Base-by-base conservation (phyloP, 2,797 vertebrate species). In the Setipinna tenuifilis region DNA sequence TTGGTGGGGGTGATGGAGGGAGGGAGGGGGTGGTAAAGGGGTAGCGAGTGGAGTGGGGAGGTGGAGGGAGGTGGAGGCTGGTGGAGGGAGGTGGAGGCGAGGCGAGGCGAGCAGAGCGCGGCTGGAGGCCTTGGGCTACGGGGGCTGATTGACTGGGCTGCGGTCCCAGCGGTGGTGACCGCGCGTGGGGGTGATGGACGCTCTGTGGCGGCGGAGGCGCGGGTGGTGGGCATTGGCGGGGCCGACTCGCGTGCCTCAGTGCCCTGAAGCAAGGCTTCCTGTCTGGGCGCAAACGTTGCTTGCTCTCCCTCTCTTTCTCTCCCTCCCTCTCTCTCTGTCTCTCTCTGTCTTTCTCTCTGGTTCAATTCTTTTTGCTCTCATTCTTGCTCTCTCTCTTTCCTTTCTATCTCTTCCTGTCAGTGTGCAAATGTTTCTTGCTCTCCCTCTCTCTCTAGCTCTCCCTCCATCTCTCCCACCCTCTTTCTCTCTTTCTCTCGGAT, bases 71-170 rank as follows among this genome's bases (percentile, higher is more conserved):
- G 19, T 2, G 16, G 9, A 17, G 71, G 71, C 2, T 9, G 41
- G 50, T 31, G 78, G 9, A 31, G 68, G 61, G 50, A 14, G 9
- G 50, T 2, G 2, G 7, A 54, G 50, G 50, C 7, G 7, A 54
- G 50, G 2, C 3, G 50, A 54, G 50, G 2, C 3, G 65, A 71
- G 65, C 44, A 83, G 46, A 85, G 83, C 23, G 9, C 82, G 85
- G 83, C 81, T n/a, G 54, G 87, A 86, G 88, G 88, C 90, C 89
- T 83, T 83, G 68, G 88, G 90, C 88, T 87, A 86, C 89, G 80
- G 11, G 11, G 90, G 90, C 85, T 91, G 91, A 92, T 92, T 91
- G 90, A 91, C 90, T 89, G 90, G 90, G 88, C 88, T 83, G 48
- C 80, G 65, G 85, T 91, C 91, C 91, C 88, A 90, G 83, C 0